phyloP scores from a whole-genome alignment of 2,888 invertebrate genomes.

The Diaperis boleti region DNA sequence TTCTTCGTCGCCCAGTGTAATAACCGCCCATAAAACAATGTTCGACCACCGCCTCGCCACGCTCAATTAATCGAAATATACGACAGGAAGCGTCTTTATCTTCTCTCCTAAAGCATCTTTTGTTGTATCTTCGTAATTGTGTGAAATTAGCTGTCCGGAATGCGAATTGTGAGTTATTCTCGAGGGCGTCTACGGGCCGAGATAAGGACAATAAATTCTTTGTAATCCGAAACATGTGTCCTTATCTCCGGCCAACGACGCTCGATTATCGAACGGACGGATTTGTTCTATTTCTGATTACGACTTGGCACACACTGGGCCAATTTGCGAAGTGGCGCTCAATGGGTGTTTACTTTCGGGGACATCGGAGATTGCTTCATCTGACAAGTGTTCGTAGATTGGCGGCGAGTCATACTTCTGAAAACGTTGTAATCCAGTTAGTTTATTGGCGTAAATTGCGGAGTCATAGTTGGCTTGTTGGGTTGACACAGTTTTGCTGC shows the following conservation, averaged over 20 bases:
- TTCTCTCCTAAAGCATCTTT: neutral
- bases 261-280: neutral
- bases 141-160: slow-evolving; percentile 1
- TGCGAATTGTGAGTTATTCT: slow-evolving; percentile 15
- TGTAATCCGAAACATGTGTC: slow-evolving; percentile 19
- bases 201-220: slow-evolving; percentile 25
- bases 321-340: neutral
- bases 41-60: no score
- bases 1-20: no score
- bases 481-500: no score
- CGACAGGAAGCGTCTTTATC: slow-evolving; percentile 3
- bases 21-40: neutral
- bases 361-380: no score
- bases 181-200: slow-evolving; percentile 5
- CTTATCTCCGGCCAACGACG: slow-evolving; percentile 8
- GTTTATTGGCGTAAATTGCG: no score
- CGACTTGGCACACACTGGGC: neutral
- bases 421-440: no score
- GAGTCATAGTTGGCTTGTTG: no score
- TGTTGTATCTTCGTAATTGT: neutral
- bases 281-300: neutral
- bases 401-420: no score
- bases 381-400: no score
- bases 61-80: slow-evolving; percentile 4
- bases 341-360: neutral